Evolutionary conservation across 2,113 vertebrate genomes (phyloP), one percentile per base, ranked within the genome.

Genomic region (Willisornis vidua): DNA sequence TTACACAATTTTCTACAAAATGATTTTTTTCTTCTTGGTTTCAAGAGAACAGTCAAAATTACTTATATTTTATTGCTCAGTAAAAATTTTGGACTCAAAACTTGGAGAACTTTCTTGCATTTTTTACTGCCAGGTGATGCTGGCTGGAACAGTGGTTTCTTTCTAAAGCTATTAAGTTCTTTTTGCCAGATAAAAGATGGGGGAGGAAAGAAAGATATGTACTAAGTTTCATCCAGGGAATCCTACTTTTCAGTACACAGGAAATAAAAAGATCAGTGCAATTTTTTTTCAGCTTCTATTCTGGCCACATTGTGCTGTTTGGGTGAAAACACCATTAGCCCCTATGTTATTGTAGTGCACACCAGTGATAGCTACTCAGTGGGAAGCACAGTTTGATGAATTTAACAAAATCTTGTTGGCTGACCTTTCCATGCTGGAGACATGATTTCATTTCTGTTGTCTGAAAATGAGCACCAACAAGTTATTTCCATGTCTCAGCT

Each of bases 371-470:
- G 81, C 57, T 92, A 35, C 76, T 92, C 88, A 66, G 79, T 46
- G 37, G 90, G 86, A 73, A 96, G 74, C 39, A n/a, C 24, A 29
- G 83, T 93, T 75, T 96, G 96, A 97, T 96, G 96, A 96, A 88
- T 96, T 96, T 96, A 96, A 66, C 93, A 96, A 93, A 92, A 93
- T 92, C 80, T 61, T 87, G 79, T 87, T 96, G 96, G 96, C 93
- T 96, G 96, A 96, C 96, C 96, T 96, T 96, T 96, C 62, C 29
- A 0, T 49, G 28, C 76, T 82, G 80, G 94, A 97, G 96, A 97
- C 96, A 96, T 97, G 96, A 96, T 96, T 97, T 97, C 96, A 97
- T 96, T 89, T 90, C 94, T 96, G 96, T 94, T 96, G 96, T 97
- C 96, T 97, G 94, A 95, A 93, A 96, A 97, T 3, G 76, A 92